Evolutionary conservation across 2,888 invertebrate genomes (phyloP).

Genomic region (Nezara viridula): DNA sequence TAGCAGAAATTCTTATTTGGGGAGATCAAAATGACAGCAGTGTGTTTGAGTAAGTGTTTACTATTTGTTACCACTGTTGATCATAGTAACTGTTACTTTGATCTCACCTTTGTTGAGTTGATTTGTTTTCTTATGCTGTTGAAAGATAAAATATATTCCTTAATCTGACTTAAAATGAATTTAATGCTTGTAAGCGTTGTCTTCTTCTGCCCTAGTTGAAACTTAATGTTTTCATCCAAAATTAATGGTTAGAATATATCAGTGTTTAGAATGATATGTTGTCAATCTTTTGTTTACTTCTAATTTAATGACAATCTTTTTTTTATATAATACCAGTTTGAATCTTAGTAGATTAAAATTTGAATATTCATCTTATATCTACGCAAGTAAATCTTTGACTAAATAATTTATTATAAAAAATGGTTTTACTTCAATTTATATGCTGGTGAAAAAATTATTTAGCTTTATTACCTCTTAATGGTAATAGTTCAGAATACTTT

Average conservation of each 20-base stretch:
- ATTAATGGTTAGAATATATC: not conserved
- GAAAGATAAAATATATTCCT: not conserved
- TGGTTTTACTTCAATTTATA: not conserved
- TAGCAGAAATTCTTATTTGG: conserved; percentile 99
- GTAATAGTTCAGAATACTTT: not conserved
- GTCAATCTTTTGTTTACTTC: not conserved
- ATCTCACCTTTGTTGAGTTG: not conserved
- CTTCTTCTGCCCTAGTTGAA: not conserved
- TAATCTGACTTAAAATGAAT: not conserved
- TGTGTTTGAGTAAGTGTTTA: conserved; percentile 93
- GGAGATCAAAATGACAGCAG: conserved; percentile 99
- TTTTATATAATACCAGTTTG: too few species aligned
- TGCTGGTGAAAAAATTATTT: not conserved
- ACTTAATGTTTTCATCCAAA: not conserved
- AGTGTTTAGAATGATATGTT: not conserved
- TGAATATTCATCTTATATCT: too few species aligned
- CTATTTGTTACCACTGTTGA: not conserved
- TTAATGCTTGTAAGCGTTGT: not conserved
- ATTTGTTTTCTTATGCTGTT: not conserved
- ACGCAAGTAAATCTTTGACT: too few species aligned
- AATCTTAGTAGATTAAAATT: too few species aligned
- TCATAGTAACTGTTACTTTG: not conserved
- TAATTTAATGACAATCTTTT: too few species aligned
- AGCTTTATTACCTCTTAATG: not conserved
- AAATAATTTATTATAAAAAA: too few species aligned